A percentile compares a stretch with the other conserved stretches of the same genome.
Evolutionary conservation across 64 coral and sea anemone species (phyloP).

Genomic region (Actinia equina): DNA sequence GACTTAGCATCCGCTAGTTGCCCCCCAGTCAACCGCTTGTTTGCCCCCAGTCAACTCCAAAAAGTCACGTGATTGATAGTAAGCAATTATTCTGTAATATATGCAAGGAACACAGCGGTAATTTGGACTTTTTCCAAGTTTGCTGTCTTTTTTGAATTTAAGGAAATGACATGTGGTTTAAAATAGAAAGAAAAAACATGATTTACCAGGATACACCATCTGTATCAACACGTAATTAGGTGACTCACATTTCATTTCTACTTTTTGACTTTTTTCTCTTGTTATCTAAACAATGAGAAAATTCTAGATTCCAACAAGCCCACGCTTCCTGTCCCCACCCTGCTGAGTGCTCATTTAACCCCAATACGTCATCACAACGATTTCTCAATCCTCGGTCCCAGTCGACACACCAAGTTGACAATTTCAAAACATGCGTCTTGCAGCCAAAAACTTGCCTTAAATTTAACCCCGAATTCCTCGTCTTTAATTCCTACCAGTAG

Average conservation of each 20-base stretch:
- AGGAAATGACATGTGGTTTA: background rate
- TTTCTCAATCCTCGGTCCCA: conserved; percentile 20
- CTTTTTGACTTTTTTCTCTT: background rate
- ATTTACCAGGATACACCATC: background rate
- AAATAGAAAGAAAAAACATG: background rate
- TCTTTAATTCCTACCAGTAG: background rate
- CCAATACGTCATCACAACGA: background rate
- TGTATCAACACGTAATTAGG: background rate
- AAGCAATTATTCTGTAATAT: too few relatives aligned
- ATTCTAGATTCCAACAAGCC: conserved; percentile 10
- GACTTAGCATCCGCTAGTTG: too few relatives aligned
- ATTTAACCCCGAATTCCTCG: background rate
- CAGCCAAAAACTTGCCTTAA: background rate
- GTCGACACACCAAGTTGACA: background rate
- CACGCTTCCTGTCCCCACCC: conserved; percentile 20
- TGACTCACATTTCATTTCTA: background rate
- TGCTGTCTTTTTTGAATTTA: too few relatives aligned
- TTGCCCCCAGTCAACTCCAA: too few relatives aligned
- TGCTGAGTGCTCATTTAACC: background rate
- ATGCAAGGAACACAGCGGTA: too few relatives aligned
- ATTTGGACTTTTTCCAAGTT: too few relatives aligned
- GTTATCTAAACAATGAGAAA: background rate
- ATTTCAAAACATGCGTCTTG: background rate
- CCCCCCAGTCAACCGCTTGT: too few relatives aligned
- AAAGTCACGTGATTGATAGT: too few relatives aligned